These are phyloP conservation scores for Falco peregrinus DNA, from an alignment of 2,797 vertebrate species.

Conservation along the genomic window DNA sequence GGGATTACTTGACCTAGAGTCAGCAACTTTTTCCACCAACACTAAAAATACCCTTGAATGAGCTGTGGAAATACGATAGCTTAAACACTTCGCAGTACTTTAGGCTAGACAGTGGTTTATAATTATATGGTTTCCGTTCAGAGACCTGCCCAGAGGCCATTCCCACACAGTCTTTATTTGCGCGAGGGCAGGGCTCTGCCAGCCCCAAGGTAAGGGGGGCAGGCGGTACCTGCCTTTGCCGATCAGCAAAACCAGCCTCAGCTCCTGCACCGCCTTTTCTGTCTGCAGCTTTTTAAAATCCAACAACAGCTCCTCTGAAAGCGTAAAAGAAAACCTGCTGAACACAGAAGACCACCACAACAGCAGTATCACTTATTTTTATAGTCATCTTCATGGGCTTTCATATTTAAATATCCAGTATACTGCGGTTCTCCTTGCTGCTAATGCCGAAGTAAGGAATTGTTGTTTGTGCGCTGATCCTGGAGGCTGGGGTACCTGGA, in stretches of 20 bases:
- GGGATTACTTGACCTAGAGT: slow-evolving; percentile 1
- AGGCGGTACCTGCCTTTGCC: neutral
- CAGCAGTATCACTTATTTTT: neutral
- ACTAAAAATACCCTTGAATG: slow-evolving; percentile 42
- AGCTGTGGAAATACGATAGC: neutral
- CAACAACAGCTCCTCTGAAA: neutral
- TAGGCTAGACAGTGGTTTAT: slow-evolving; percentile 50
- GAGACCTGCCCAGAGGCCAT: neutral
- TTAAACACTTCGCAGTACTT: neutral
- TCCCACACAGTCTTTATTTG: neutral
- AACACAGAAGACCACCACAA: neutral
- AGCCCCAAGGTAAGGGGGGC: neutral
- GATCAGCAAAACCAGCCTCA: neutral
- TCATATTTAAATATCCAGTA: neutral
- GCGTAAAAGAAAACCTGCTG: neutral
- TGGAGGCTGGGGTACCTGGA: neutral
- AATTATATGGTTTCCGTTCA: neutral
- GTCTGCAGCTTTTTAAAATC: neutral
- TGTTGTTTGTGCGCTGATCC: neutral
- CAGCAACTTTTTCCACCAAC: slow-evolving; percentile 30
- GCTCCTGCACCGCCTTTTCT: neutral
- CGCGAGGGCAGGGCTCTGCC: neutral
- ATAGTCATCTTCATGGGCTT: neutral
- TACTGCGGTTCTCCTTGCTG: neutral
- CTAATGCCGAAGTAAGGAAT: neutral